Conservation (phyloP, 2,888 invertebrate species). For the Volucella bombylans region DNA sequence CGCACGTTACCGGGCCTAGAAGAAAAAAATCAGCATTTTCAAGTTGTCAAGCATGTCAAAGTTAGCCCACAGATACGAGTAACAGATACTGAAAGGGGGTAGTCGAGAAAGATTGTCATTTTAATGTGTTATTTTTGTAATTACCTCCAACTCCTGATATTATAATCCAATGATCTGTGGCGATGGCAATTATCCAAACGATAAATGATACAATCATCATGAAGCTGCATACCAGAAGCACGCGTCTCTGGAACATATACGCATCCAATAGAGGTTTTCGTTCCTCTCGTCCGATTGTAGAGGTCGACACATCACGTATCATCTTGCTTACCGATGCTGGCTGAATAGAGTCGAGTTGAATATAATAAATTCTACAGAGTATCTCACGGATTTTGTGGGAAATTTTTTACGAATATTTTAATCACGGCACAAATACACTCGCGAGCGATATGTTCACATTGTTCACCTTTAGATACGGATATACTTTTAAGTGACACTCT, state of each 20-base stretch:
- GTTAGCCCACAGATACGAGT: constrained; percentile 12
- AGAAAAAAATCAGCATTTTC: constrained; percentile 40
- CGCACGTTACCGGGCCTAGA: neutral
- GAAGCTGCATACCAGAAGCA: constrained; percentile 88
- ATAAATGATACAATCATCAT: constrained; percentile 86
- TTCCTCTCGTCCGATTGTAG: constrained; percentile 85
- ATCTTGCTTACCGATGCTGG: constrained; percentile 69
- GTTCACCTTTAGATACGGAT: constrained; percentile 31
- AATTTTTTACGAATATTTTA: constrained; percentile 1
- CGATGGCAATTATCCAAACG: constrained; percentile 89
- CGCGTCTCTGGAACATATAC: constrained; percentile 87
- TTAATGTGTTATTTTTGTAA: constrained; percentile 25
- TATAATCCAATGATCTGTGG: constrained; percentile 89
- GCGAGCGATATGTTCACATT: constrained; percentile 54
- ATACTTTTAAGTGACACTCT: constrained; percentile 17
- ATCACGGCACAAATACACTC: constrained; percentile 4
- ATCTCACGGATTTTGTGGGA: constrained; percentile 1
- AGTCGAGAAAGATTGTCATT: constrained; percentile 1
- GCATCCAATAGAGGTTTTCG: constrained; percentile 85
- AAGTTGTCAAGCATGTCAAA: constrained; percentile 47
- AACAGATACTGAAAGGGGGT: too few species aligned
- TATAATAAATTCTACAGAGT: too few species aligned
- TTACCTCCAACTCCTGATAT: constrained; percentile 82
- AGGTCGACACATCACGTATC: constrained; percentile 84
- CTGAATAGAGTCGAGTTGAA: too few species aligned